Evolutionary conservation across 2,888 invertebrate species (phyloP).

Genomic region (Sarcophaga caerulescens): DNA sequence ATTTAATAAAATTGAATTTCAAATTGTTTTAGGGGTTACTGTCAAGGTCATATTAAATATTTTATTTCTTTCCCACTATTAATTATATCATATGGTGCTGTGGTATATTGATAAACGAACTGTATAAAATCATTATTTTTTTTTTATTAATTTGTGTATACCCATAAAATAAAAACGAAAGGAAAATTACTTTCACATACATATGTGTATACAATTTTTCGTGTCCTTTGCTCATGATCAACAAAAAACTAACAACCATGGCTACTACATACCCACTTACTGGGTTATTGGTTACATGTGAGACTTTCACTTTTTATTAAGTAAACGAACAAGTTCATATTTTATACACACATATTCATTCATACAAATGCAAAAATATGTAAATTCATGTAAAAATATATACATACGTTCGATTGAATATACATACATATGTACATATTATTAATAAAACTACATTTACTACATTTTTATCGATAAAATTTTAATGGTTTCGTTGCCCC

Average conservation of each 20-base stretch:
- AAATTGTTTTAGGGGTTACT: slow-evolving; percentile 53
- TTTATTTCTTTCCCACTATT: slow-evolving; percentile 43
- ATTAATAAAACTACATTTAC: background rate
- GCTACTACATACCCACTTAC: background rate
- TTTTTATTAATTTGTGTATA: slow-evolving; percentile 26
- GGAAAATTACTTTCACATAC: background rate
- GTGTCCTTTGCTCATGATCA: slow-evolving; percentile 52
- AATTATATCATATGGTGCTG: background rate
- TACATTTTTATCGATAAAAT: background rate
- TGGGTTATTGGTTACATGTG: background rate
- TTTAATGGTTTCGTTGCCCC: background rate
- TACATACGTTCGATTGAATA: background rate
- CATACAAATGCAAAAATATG: background rate
- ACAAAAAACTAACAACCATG: slow-evolving; percentile 14
- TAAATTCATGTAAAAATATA: slow-evolving; percentile 11
- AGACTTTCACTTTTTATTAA: slow-evolving; percentile 31
- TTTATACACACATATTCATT: background rate
- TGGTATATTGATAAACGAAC: too few species aligned
- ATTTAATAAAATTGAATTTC: slow-evolving; percentile 13
- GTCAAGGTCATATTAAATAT: slow-evolving; percentile 59
- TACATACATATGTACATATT: background rate
- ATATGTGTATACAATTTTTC: background rate
- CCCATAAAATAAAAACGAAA: slow-evolving; percentile 22
- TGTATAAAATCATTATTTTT: too few species aligned
- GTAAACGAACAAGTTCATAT: slow-evolving; percentile 15